Percentiles rank a stretch among this genome's conserved stretches.
phyloP scores from a whole-genome alignment of 2,888 invertebrate genomes.

The Junonia oenone region DNA sequence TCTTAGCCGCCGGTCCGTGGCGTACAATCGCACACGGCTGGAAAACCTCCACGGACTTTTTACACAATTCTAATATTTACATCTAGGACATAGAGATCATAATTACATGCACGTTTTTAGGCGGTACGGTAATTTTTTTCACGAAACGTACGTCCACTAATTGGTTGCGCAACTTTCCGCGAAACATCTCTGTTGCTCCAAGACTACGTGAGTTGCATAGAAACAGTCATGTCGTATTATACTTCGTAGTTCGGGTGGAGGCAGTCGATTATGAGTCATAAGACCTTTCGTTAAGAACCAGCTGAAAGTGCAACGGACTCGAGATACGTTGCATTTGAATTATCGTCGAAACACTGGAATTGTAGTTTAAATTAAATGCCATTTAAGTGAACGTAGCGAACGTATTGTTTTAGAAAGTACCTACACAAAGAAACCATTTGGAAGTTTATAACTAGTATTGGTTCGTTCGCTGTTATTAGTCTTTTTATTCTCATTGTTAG shows the following conservation, averaged over 20 bases:
- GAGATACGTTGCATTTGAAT: constrained; percentile 39
- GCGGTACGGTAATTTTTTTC: constrained; percentile 28
- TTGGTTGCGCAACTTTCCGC: constrained; percentile 57
- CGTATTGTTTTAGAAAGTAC: constrained; percentile 66
- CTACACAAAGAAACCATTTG: constrained; percentile 34
- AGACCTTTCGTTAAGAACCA: constrained; percentile 31
- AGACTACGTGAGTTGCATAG: constrained; percentile 45
- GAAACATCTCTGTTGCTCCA: constrained; percentile 47
- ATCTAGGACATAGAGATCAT: constrained; percentile 24
- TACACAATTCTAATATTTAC: constrained; percentile 23
- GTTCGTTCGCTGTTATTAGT: neutral
- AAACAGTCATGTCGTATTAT: constrained; percentile 32
- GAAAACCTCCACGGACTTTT: constrained; percentile 17
- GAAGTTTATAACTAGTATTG: constrained; percentile 11
- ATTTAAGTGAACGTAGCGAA: constrained; percentile 51
- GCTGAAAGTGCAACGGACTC: constrained; percentile 24
- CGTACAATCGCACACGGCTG: constrained; percentile 35
- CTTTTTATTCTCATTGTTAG: neutral
- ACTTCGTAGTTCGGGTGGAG: constrained; percentile 28
- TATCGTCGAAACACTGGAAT: constrained; percentile 49
- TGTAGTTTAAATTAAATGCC: constrained; percentile 61
- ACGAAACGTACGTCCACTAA: constrained; percentile 44
- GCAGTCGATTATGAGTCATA: constrained; percentile 30
- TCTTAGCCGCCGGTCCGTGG: constrained; percentile 54
- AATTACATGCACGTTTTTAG: constrained; percentile 27